Conservation (phyloP, 2,888 invertebrate species). For the Bibio marci region DNA sequence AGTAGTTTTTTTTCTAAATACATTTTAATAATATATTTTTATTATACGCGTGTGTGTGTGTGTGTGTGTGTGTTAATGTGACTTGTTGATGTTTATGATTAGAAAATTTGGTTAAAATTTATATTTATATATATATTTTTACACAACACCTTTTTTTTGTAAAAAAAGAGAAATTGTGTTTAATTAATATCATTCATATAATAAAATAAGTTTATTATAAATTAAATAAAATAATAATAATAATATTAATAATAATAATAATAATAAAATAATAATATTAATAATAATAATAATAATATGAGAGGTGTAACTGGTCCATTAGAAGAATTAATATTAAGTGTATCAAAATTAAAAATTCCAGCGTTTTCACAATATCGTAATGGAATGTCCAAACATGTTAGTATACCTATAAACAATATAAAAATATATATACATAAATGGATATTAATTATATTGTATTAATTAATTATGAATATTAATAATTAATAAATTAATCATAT, state of each 20-base stretch:
- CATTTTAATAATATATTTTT: too few species aligned
- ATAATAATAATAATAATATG: neutral
- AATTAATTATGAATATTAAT: too few species aligned
- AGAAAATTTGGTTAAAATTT: too few species aligned
- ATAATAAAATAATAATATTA: neutral
- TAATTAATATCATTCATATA: neutral
- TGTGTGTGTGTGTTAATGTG: neutral
- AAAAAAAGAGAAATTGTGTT: neutral
- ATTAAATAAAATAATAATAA: neutral
- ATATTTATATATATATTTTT: too few species aligned
- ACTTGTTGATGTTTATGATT: neutral
- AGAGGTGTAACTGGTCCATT: slow-evolving; percentile 15
- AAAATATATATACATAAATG: too few species aligned
- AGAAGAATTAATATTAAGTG: slow-evolving; percentile 28
- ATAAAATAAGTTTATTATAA: neutral
- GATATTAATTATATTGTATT: too few species aligned
- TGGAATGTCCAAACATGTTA: slow-evolving; percentile 24
- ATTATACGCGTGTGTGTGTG: neutral
- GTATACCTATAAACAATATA: too few species aligned
- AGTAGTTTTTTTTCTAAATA: too few species aligned
- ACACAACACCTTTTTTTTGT: too few species aligned
- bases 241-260: too few species aligned
- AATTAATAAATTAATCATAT: too few species aligned
- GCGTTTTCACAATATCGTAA: slow-evolving; percentile 23
- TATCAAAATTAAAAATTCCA: slow-evolving; percentile 24